A percentile compares a stretch with the other conserved stretches of the same genome.
Conservation (phyloP, 2,888 invertebrate species). For the Anarsia innoxiella region DNA sequence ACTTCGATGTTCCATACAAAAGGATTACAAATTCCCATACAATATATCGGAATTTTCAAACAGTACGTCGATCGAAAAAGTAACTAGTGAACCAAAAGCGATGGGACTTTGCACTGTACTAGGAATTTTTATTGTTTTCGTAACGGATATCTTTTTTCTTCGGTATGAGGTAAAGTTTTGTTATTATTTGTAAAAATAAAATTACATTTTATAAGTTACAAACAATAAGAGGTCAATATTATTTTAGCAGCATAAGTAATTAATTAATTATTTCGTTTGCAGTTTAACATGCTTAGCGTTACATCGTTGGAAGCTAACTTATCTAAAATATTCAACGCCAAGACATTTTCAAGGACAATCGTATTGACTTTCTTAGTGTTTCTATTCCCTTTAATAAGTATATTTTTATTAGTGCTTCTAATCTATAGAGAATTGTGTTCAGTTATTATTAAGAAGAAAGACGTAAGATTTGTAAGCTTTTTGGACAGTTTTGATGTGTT, state of each 20-base stretch:
- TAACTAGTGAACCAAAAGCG: constrained; percentile 15
- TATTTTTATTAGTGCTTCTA: constrained; percentile 27
- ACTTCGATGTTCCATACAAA: constrained; percentile 19
- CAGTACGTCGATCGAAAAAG: constrained; percentile 10
- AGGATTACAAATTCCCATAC: constrained; percentile 11
- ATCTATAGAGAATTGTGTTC: constrained; percentile 39
- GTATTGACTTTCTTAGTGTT: constrained; percentile 26
- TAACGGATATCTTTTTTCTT: constrained; percentile 22
- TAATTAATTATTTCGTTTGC: background rate
- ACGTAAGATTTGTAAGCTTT: constrained; percentile 53
- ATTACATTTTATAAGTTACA: no score
- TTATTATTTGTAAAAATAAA: no score
- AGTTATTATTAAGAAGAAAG: constrained; percentile 33
- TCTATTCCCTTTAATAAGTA: constrained; percentile 27
- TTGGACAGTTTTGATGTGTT: constrained; percentile 70
- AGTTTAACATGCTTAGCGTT: no score
- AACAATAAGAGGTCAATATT: no score
- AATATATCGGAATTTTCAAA: constrained; percentile 6
- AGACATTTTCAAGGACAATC: constrained; percentile 20
- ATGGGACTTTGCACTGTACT: constrained; percentile 28
- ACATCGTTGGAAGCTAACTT: no score
- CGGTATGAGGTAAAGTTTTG: constrained; percentile 22
- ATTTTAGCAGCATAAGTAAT: background rate
- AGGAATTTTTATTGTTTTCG: constrained; percentile 28
- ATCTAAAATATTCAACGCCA: constrained; percentile 13